Evolutionary conservation across 2,888 invertebrate species (phyloP), one percentile per base, ranked within the genome.

Genomic region (Meiosimyza decipiens): DNA sequence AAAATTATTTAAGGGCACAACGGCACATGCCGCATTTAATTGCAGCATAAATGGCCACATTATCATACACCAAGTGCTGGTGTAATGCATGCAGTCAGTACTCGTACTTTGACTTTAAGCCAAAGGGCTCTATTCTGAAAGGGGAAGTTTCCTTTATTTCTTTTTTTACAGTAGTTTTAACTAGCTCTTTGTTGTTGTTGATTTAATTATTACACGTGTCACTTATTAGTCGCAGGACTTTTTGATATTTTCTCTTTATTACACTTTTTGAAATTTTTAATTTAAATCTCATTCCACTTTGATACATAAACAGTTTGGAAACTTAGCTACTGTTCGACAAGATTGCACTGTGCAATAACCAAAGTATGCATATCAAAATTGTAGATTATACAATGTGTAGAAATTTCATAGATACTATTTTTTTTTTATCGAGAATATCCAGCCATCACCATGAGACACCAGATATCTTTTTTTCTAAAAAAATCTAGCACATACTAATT

Each of bases 201-300:
- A 71, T 78, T 78, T 79, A 80, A 80, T 81, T 81, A 82, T 81
- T 80, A 79, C 80, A 79, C 81, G 79, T 81, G 80, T 79, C 80
- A 79, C 79, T 81, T 81, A 81, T 82, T 81, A 82, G 82, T 80
- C 79, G 78, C 79, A 80, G 81, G 80, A 80, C 77, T 80, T 73
- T 78, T 79, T 76, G 75, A 80, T 77, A 77, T 63, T 18, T 16
- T 47, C 11, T 78, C 74, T 76, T 72, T 64, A 50, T 55, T 64
- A 13, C 5, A 7, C 6, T 4, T 12, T 7, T 7, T n/a, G 15
- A 13, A 15, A 54, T 71, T 57, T 40, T 51, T 28, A n/a, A n/a
- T 71, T 55, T 55, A 4, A 18, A 4, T 18, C 22, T 33, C 13
- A 22, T 22, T 22, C 22, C 22, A 22, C 22, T 22, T 2, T 22